Evolutionary conservation across 1,140 invertebrate genomes (phyloP).

Genomic region (Teleogryllus occipitalis): DNA sequence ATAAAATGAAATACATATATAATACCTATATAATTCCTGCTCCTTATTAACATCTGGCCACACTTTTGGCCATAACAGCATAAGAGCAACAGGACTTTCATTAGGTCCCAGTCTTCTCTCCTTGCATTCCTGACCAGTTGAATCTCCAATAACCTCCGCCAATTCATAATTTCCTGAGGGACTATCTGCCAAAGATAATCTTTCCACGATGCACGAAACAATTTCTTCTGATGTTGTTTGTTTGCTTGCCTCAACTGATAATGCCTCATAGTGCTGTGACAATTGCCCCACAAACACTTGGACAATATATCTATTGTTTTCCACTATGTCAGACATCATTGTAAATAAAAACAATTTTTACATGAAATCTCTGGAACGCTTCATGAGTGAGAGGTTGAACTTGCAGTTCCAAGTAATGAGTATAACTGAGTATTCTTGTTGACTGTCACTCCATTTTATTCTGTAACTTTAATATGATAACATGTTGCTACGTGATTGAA

Average conservation of each 20-base stretch:
- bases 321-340: constrained; percentile 16
- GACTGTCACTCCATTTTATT: too few species aligned
- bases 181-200: constrained; percentile 57
- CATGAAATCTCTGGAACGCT: too few species aligned
- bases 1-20: constrained; percentile 21
- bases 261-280: constrained; percentile 79
- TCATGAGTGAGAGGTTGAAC: too few species aligned
- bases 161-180: constrained; percentile 68
- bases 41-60: constrained; percentile 31
- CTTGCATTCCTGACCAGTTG: constrained; percentile 79
- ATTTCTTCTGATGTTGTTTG: constrained; percentile 85
- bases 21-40: constrained; percentile 47
- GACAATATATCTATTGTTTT: constrained; percentile 42
- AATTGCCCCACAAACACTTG: constrained; percentile 86
- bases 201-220: constrained; percentile 74
- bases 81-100: constrained; percentile 86
- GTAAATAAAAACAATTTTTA: background rate
- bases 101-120: constrained; percentile 74
- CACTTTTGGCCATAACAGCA: constrained; percentile 84
- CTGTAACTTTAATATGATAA: too few species aligned
- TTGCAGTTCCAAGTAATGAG: too few species aligned
- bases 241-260: constrained; percentile 86
- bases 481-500: too few species aligned
- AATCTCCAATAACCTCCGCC: constrained; percentile 79
- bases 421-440: too few species aligned